Evolutionary conservation across 2,888 invertebrate species (phyloP), one percentile per base, ranked within the genome.

Genomic region (Gymnosoma rotundatum): DNA sequence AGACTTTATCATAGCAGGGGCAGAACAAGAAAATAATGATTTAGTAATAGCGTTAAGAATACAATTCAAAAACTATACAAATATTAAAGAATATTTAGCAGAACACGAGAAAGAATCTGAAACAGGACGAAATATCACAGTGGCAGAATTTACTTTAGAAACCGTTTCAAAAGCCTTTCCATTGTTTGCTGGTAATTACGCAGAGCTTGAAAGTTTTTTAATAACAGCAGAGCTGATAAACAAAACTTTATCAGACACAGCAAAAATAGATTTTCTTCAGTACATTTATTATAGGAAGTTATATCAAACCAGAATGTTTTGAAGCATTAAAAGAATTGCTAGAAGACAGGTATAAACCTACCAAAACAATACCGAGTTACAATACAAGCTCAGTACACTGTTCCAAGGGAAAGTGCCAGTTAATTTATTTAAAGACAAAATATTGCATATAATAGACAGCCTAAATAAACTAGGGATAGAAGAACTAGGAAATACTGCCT

Each of bases 221-320:
- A 32, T 58, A 32, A 58, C 32, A 58, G 58, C 58, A 20, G 18
- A 54, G 21, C 54, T 54, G 7, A 54, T 54, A 9, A 20, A 54
- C 21, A 48, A 48, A 54, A 58, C 21, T 8, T 32, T 32, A 32
- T 9, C 32, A 25, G 58, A 58, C 7, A 32, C 58, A 25, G 32
- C 58, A 25, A 58, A 32, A 42, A 1, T 21, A 63, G 42, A 63
- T 21, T 63, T 38, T 42, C 36, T 36, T 6, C 66, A 66, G 12
- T 66, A 66, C 32, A n/a, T 52, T 18, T 66, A 66, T 18, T 16
- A 50, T 42, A 14, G 64, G 64, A 8, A 45, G 48, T 10, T 64
- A 25, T 12, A 25, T 0, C 2, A 64, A 45, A 48, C 64, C 64
- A 48, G 48, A 64, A 25, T 25, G 25, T 64, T 64, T 64, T 42